These are phyloP conservation scores for Lasius fuliginosus DNA, from an alignment of 2,888 invertebrate species.

Conservation along the genomic window DNA sequence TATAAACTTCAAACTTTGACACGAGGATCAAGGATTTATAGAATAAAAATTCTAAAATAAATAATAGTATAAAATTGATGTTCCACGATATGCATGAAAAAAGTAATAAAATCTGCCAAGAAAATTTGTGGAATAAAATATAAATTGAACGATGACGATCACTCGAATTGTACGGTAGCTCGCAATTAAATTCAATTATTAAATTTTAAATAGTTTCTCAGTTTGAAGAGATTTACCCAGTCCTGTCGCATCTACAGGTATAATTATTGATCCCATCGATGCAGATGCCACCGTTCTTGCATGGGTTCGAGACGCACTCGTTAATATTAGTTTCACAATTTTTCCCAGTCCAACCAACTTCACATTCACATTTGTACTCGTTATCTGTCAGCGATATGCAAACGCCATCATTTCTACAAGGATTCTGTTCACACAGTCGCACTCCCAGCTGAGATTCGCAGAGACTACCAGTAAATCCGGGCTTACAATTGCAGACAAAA, in stretches of 20 bases:
- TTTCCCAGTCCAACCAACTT: slow-evolving; percentile 89
- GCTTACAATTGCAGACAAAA: slow-evolving; percentile 91
- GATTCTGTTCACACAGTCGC: slow-evolving; percentile 91
- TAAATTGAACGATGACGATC: not conserved
- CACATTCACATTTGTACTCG: slow-evolving; percentile 86
- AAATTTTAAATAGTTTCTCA: not conserved
- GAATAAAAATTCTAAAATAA: not conserved
- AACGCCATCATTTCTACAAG: slow-evolving; percentile 93
- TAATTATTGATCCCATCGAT: slow-evolving; percentile 90
- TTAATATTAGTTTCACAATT: slow-evolving; percentile 92
- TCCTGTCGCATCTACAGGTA: slow-evolving; percentile 92
- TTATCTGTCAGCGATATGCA: slow-evolving; percentile 90
- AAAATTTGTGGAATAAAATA: not conserved
- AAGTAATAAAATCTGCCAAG: not conserved
- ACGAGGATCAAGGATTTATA: not conserved
- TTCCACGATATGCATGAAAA: not conserved
- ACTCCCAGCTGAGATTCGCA: slow-evolving; percentile 92
- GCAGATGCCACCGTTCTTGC: slow-evolving; percentile 92
- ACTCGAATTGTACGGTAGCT: not conserved
- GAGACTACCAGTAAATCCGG: slow-evolving; percentile 89
- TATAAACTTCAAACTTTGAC: not conserved
- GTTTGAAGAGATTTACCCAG: slow-evolving; percentile 86
- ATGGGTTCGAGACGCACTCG: slow-evolving; percentile 91
- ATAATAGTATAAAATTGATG: not conserved
- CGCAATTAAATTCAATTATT: not conserved